Evolutionary conservation across 2,888 invertebrate species (phyloP).

Genomic region (Eupithecia subfuscata): DNA sequence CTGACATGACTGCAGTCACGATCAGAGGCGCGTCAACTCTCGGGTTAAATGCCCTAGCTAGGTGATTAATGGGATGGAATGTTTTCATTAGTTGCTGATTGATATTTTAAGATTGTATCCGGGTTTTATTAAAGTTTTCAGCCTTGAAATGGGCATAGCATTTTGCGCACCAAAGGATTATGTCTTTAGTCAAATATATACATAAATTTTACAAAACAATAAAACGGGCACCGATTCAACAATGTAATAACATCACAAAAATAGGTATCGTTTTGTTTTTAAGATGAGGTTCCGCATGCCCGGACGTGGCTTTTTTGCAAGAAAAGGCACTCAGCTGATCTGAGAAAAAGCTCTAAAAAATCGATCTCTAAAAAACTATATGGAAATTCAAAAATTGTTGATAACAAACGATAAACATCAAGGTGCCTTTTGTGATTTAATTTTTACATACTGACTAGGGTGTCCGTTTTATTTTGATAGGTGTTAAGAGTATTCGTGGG

Average conservation of each 20-base stretch:
- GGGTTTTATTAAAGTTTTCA: not conserved
- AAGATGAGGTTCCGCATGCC: too few relatives aligned
- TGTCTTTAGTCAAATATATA: not conserved
- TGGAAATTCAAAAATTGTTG: not conserved
- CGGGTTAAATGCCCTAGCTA: not conserved
- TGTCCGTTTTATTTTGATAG: not conserved
- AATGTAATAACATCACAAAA: not conserved
- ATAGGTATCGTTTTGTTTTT: not conserved
- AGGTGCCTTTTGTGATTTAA: not conserved
- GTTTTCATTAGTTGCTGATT: not conserved
- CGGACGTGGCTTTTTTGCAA: too few relatives aligned
- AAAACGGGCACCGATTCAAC: not conserved
- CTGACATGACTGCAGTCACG: too few relatives aligned
- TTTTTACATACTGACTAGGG: not conserved
- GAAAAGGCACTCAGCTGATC: too few relatives aligned
- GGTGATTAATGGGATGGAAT: not conserved
- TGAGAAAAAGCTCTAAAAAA: too few relatives aligned
- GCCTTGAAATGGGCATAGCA: slow-evolving; percentile 23
- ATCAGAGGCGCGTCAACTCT: not conserved
- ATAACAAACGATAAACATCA: not conserved
- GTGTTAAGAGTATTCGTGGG: not conserved
- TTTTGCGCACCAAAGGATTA: slow-evolving; percentile 23
- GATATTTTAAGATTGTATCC: not conserved
- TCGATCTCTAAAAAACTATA: not conserved
- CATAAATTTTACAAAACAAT: not conserved